These are phyloP conservation scores for Ricordea florida DNA, from an alignment of 92 coral and sea anemone species.

Conservation along the genomic window DNA sequence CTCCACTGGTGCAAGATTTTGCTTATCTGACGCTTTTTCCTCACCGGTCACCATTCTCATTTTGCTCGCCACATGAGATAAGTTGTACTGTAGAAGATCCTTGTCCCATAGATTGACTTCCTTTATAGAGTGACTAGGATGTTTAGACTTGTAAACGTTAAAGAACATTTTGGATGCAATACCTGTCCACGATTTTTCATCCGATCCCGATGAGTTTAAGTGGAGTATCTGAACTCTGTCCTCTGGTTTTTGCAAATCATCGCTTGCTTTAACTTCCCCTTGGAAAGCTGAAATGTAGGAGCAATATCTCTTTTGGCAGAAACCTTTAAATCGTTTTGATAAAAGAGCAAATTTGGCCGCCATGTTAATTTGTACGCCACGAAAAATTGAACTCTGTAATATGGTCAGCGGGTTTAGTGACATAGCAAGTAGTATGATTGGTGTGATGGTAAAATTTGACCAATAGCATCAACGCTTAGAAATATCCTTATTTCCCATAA, in stretches of 20 bases:
- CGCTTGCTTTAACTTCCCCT: conserved; percentile 84
- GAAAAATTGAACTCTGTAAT: background rate
- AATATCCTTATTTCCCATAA: conserved; percentile 45
- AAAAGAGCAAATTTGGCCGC: conserved; percentile 3
- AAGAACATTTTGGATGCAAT: conserved; percentile 81
- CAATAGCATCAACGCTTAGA: conserved; percentile 23
- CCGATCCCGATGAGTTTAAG: conserved; percentile 93
- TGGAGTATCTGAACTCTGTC: conserved; percentile 75
- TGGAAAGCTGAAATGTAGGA: conserved; percentile 81
- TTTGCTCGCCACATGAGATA: conserved; percentile 96
- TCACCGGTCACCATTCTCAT: conserved; percentile 90
- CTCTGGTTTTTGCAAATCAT: conserved; percentile 53
- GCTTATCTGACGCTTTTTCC: conserved; percentile 64
- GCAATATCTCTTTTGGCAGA: conserved; percentile 6
- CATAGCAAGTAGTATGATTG: conserved; percentile 29
- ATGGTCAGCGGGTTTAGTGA: conserved; percentile 16
- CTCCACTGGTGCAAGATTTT: conserved; percentile 76
- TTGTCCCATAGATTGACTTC: conserved; percentile 95
- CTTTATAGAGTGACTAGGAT: conserved; percentile 62
- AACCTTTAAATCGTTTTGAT: background rate
- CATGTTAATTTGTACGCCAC: conserved; percentile 13
- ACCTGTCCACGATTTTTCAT: conserved; percentile 89
- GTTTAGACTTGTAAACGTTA: conserved; percentile 56
- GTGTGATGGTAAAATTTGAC: background rate
- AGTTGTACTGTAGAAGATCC: conserved; percentile 75